phyloP scores from a whole-genome alignment of 1,140 invertebrate genomes.

The roundworm (Caenorhabditis elegans) region DNA sequence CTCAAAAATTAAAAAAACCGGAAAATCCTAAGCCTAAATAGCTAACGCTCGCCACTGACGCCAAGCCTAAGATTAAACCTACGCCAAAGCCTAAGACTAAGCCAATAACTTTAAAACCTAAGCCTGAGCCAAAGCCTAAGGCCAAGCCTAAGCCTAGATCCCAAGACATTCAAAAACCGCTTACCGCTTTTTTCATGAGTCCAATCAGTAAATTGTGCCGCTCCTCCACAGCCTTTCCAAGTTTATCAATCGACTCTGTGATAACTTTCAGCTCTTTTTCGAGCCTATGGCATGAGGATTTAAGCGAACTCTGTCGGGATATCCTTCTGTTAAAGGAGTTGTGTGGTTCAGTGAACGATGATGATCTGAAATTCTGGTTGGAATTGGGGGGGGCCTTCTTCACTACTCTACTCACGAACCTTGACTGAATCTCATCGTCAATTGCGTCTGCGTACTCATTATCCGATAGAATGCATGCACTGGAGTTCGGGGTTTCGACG shows the following conservation, averaged over 20 bases:
- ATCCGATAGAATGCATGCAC: conserved; percentile 1
- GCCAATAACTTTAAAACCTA: too few relatives aligned
- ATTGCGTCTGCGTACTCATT: conserved; percentile 6
- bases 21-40: too few relatives aligned
- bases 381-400: too few relatives aligned
- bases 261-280: conserved; percentile 22
- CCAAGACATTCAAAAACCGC: background rate
- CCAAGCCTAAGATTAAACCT: too few relatives aligned
- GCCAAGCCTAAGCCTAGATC: too few relatives aligned
- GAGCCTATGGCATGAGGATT: too few relatives aligned
- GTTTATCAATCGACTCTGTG: conserved; percentile 21
- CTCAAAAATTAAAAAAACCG: too few relatives aligned
- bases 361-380: background rate
- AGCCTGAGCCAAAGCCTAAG: too few relatives aligned
- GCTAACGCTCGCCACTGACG: too few relatives aligned
- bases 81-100: too few relatives aligned
- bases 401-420: background rate
- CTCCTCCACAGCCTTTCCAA: conserved; percentile 21
- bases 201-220: conserved; percentile 33
- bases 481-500: background rate
- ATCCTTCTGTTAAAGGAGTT: background rate
- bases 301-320: background rate
- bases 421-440: conserved; percentile 6
- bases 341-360: background rate
- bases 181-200: conserved; percentile 37